These are phyloP conservation scores for Coluber constrictor DNA, from an alignment of 2,797 vertebrate genomes.

Conservation along the genomic window DNA sequence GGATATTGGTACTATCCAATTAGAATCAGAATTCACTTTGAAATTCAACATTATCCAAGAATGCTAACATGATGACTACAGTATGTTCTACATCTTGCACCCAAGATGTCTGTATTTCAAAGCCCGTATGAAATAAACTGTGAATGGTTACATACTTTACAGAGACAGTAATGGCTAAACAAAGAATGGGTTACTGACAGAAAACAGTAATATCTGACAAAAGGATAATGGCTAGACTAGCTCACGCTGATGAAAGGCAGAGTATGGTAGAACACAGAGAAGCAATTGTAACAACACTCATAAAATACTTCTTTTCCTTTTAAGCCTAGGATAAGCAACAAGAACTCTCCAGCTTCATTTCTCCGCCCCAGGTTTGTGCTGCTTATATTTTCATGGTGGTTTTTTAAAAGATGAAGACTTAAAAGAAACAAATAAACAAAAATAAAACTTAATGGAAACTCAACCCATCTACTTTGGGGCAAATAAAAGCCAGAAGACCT, in stretches of 20 bases:
- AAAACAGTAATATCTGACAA: not conserved
- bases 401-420: not conserved
- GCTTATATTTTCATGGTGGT: not conserved
- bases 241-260: not conserved
- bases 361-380: not conserved
- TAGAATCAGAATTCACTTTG: not conserved
- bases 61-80: not conserved
- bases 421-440: not conserved
- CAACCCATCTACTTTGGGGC: not conserved
- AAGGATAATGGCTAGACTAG: not conserved
- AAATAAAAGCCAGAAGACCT: not conserved
- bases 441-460: not conserved
- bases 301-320: not conserved
- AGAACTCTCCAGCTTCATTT: not conserved
- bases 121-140: not conserved
- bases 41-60: not conserved
- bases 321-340: not conserved
- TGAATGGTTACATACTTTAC: not conserved
- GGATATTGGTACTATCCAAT: not conserved
- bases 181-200: not conserved
- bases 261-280: not conserved
- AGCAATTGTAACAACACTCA: not conserved
- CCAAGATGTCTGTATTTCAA: not conserved
- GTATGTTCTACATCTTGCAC: not conserved
- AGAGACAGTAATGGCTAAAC: not conserved